A percentile compares a stretch with the other conserved stretches of the same genome.
Conservation (phyloP, 1,140 invertebrate species). For the Neotoxoptera formosana region DNA sequence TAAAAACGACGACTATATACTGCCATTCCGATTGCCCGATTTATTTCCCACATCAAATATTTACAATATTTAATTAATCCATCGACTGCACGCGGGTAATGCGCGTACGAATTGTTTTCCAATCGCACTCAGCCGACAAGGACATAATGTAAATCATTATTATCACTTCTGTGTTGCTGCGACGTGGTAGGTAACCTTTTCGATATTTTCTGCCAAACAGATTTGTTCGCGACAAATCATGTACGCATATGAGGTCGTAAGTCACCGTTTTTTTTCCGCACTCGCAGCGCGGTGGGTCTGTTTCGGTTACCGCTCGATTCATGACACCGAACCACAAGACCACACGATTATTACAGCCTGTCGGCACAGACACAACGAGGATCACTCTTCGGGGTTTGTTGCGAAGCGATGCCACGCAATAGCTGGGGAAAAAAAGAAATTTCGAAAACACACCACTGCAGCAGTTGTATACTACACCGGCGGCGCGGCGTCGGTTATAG, state of each 20-base stretch:
- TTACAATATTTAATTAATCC: not conserved
- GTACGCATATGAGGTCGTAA: not conserved
- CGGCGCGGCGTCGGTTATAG: not conserved
- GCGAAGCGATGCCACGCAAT: not conserved
- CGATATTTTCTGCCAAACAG: not conserved
- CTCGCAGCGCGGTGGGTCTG: not conserved
- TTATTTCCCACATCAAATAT: conserved; percentile 2
- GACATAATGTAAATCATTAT: not conserved
- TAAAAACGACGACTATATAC: not conserved
- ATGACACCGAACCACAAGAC: not conserved
- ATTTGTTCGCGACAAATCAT: not conserved
- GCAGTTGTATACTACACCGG: not conserved
- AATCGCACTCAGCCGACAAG: not conserved
- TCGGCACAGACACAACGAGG: not conserved
- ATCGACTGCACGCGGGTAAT: not conserved
- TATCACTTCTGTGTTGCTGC: not conserved
- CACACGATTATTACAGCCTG: not conserved
- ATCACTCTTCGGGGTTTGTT: not conserved
- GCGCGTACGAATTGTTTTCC: not conserved
- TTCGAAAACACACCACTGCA: not conserved
- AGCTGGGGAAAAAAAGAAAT: not conserved
- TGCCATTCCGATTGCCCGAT: not conserved
- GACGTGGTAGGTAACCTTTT: not conserved
- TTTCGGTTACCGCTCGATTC: not conserved
- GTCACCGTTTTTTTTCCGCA: not conserved